Evolutionary conservation across 2,113 vertebrate genomes (phyloP).

Genomic region (Colinus virginianus): DNA sequence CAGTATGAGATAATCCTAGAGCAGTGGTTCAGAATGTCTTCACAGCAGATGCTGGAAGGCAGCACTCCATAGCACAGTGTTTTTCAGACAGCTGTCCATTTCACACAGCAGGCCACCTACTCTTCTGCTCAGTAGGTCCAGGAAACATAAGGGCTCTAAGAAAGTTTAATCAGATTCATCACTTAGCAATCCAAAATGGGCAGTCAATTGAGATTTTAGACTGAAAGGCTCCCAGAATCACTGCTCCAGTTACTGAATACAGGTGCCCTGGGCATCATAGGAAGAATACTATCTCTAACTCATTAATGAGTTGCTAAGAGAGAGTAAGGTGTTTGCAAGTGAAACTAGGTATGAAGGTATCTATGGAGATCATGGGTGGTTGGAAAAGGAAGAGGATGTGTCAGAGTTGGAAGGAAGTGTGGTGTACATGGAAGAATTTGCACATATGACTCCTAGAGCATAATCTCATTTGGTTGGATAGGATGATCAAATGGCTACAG

Average conservation of each 20-base stretch:
- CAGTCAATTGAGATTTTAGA: accelerated
- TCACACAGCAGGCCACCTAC: background rate
- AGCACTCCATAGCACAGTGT: background rate
- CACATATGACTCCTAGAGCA: accelerated
- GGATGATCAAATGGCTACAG: background rate
- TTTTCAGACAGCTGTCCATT: background rate
- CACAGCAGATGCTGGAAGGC: accelerated
- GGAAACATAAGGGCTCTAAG: background rate
- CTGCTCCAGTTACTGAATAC: background rate
- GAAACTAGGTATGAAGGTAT: background rate
- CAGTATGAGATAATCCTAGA: background rate
- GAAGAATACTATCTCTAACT: background rate
- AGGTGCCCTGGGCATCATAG: background rate
- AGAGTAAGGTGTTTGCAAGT: background rate
- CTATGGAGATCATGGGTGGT: background rate
- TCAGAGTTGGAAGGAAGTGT: background rate
- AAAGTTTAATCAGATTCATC: background rate
- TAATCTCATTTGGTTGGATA: background rate
- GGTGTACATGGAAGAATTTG: background rate
- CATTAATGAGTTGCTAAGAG: background rate
- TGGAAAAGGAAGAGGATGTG: background rate
- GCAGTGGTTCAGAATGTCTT: accelerated
- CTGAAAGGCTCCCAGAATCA: background rate
- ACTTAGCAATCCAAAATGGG: background rate
- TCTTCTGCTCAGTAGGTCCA: background rate